phyloP scores from a whole-genome alignment of 2,113 vertebrate species.

The Podarcis cretensis region DNA sequence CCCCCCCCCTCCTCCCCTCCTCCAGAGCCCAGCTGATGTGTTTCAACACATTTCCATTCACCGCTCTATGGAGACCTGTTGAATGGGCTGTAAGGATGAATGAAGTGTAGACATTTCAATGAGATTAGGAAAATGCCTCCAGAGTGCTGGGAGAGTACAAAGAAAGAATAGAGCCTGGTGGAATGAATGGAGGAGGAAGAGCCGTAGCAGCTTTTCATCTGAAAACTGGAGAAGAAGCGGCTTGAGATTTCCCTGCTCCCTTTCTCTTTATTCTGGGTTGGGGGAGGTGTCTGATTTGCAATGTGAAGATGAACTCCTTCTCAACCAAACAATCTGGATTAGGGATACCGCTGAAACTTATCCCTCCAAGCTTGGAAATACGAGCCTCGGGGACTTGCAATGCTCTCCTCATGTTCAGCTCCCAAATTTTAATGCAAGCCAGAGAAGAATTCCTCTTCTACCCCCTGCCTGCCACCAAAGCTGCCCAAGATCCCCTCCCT shows the following conservation, averaged over 20 bases:
- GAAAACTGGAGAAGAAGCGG: background rate
- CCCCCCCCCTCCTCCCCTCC: background rate
- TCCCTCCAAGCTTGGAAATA: background rate
- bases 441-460: background rate
- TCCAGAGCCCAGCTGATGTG: conserved; percentile 55
- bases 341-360: background rate
- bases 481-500: background rate
- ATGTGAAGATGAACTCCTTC: background rate
- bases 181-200: conserved; percentile 51
- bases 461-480: no score
- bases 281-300: background rate
- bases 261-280: background rate
- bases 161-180: conserved; percentile 49
- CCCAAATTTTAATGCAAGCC: background rate
- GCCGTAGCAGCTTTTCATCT: conserved; percentile 26
- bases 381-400: background rate
- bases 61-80: conserved; percentile 62
- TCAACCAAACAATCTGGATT: background rate
- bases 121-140: conserved; percentile 69
- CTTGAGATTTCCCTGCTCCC: background rate
- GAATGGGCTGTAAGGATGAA: conserved; percentile 68
- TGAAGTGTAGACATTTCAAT: conserved; percentile 69
- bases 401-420: background rate
- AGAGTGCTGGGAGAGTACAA: conserved; percentile 57
- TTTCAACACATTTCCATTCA: conserved; percentile 66